Evolutionary conservation across 64 coral and sea anemone genomes (phyloP).

Genomic region (Montipora sp.): DNA sequence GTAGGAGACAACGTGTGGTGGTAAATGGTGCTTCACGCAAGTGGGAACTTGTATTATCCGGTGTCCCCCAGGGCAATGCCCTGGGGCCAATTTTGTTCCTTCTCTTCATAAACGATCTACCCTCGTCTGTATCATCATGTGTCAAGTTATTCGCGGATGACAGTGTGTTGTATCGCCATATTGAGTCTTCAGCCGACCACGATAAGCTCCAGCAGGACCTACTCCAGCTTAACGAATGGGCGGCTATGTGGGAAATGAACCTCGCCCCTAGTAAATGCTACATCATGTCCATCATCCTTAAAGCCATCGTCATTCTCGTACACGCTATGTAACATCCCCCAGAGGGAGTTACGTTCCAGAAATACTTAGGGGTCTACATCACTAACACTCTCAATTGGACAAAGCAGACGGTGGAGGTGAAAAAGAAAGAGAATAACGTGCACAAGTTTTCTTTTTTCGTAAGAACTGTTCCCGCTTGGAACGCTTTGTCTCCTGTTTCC

Average conservation of each 20-base stretch:
- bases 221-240: not conserved
- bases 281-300: not conserved
- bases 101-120: not conserved
- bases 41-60: not conserved
- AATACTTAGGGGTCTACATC: no score
- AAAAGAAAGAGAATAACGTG: no score
- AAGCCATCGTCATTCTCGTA: not conserved
- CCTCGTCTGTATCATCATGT: not conserved
- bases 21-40: not conserved
- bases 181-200: not conserved
- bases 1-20: not conserved
- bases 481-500: no score
- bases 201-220: not conserved
- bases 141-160: not conserved
- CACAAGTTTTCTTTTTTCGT: no score
- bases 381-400: no score
- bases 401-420: no score
- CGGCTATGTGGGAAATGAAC: not conserved
- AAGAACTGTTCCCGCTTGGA: no score
- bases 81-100: not conserved
- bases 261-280: not conserved
- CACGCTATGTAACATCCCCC: not conserved
- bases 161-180: not conserved
- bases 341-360: not conserved
- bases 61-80: not conserved